A percentile compares a stretch with the other conserved stretches of the same genome.
Conservation (phyloP, 2,888 invertebrate genomes). For the Rotaria sp. region DNA sequence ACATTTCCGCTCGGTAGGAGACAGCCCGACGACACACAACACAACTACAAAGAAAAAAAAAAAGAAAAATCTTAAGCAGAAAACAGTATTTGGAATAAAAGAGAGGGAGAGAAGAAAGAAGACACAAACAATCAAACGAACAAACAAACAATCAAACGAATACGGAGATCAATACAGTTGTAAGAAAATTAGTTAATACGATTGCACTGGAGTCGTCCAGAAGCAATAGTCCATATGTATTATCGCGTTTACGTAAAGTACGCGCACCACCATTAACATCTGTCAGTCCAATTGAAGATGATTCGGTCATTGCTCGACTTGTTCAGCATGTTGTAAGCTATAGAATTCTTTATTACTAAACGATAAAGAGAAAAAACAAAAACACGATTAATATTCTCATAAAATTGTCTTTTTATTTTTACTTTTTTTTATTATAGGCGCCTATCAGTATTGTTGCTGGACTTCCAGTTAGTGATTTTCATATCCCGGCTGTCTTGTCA, state of each 20-base stretch:
- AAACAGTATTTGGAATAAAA: not conserved
- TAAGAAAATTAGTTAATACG: not conserved
- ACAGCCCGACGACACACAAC: not conserved
- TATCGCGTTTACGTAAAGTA: not conserved
- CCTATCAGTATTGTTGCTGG: slow-evolving; percentile 24
- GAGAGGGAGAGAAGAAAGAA: not conserved
- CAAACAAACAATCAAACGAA: not conserved
- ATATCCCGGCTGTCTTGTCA: not conserved
- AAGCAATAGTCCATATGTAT: not conserved
- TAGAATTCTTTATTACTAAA: not conserved
- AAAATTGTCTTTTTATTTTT: not conserved
- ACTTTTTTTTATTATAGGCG: not conserved
- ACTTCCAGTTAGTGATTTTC: slow-evolving; percentile 16
- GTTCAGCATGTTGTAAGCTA: slow-evolving; percentile 14
- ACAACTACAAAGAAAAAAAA: not conserved
- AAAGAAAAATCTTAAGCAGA: not conserved
- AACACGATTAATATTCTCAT: not conserved
- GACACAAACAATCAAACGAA: not conserved
- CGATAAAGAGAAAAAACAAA: not conserved
- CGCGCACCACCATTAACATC: not conserved
- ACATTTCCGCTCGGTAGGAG: not conserved
- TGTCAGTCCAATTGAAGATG: slow-evolving; percentile 13
- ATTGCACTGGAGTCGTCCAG: slow-evolving; percentile 27
- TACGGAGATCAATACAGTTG: not conserved
- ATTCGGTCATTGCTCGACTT: slow-evolving; percentile 12